Conservation (phyloP, 2,888 invertebrate genomes). For the Trissolcus brochymenae region DNA sequence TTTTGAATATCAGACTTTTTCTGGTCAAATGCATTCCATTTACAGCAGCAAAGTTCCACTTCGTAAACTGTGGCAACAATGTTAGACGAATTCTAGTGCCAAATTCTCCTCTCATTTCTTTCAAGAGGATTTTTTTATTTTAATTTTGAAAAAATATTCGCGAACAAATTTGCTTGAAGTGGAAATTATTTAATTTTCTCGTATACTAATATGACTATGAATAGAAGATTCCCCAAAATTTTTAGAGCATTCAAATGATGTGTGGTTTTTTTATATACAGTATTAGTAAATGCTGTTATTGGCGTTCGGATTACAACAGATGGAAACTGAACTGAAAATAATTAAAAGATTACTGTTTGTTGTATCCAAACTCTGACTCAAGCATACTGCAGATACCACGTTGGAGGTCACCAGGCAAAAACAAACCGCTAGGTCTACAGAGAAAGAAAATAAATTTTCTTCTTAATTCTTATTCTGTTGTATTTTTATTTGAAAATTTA, state of each 20-base stretch:
- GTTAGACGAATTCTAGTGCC: too few species aligned
- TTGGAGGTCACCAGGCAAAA: conserved; percentile 43
- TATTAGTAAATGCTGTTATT: conserved; percentile 35
- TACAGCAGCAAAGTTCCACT: neutral
- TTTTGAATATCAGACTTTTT: conserved; percentile 26
- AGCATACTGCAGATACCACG: conserved; percentile 44
- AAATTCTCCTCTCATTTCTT: neutral
- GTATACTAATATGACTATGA: too few species aligned
- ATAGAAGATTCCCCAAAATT: neutral
- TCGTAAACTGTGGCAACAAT: neutral
- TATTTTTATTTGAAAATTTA: neutral
- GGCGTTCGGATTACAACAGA: conserved; percentile 28
- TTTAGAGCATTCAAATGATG: conserved; percentile 28
- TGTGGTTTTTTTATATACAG: conserved; percentile 25
- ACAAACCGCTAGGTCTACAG: conserved; percentile 46
- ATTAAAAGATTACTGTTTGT: conserved; percentile 33
- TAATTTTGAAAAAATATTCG: neutral
- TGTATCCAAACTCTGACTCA: conserved; percentile 44
- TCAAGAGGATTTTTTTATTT: neutral
- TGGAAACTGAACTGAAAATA: conserved; percentile 15
- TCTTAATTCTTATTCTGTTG: neutral
- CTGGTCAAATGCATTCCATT: conserved; percentile 20
- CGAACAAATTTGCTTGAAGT: neutral
- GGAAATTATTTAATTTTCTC: too few species aligned
- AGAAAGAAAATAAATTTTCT: conserved; percentile 12